Conservation (phyloP, 2,113 vertebrate species). For the Todiramphus chloris region DNA sequence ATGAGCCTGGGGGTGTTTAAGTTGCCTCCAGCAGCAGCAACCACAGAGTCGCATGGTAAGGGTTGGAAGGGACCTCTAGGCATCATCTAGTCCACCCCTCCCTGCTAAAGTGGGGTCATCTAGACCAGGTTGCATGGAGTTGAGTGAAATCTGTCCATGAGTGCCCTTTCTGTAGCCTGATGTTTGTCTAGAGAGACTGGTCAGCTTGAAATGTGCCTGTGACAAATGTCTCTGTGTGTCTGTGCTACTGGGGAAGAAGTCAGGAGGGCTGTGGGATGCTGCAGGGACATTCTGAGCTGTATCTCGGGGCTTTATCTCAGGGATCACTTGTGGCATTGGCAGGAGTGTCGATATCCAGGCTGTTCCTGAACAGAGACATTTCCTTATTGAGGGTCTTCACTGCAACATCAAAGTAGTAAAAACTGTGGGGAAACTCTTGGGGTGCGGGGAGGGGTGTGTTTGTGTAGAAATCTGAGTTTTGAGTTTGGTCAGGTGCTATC, state of each 20-base stretch:
- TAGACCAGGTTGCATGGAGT: not conserved
- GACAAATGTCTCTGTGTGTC: not conserved
- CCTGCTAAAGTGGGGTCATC: not conserved
- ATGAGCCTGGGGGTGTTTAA: not conserved
- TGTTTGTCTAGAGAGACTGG: not conserved
- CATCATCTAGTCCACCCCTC: not conserved
- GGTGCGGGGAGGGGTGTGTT: too few relatives aligned
- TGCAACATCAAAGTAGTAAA: not conserved
- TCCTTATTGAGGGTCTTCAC: not conserved
- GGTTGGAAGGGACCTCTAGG: not conserved
- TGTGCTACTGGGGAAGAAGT: not conserved
- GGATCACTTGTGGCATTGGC: not conserved
- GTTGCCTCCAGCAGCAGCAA: not conserved
- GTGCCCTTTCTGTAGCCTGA: not conserved
- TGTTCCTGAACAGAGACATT: not conserved
- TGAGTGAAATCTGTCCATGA: fast-evolving
- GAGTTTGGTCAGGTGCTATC: not conserved
- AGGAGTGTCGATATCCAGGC: not conserved
- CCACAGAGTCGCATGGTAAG: not conserved
- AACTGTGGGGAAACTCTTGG: not conserved
- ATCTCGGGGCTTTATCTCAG: not conserved
- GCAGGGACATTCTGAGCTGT: not conserved
- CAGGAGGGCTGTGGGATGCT: not conserved
- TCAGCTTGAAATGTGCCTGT: not conserved
- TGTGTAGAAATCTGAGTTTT: not conserved